Evolutionary conservation across 1,140 invertebrate species (phyloP), one percentile per base, ranked within the genome.

Genomic region (Pollicipes pollicipes): DNA sequence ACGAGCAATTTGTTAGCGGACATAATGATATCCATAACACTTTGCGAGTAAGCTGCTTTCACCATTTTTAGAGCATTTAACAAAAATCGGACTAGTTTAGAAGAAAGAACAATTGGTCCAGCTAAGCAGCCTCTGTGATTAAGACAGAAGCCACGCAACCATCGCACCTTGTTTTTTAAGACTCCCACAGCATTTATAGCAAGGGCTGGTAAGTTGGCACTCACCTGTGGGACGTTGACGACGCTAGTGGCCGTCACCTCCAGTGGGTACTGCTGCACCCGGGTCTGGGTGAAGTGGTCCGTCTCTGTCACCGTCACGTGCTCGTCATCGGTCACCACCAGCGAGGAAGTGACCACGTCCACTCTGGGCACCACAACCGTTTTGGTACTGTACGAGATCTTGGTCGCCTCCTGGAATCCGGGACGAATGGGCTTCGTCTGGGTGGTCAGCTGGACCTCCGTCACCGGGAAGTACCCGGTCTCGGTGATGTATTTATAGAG

Each of bases 401-500:
- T 58, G 45, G 45, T 58, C 45, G 13, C 45, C 45, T 58, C 45
- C 2, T 21, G 45, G 45, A 21, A 58, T 21, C 24, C 45, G 8
- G 45, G 45, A 2, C 45, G 45, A 10, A 21, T 21, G 13, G 45
- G 3, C 45, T 58, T 71, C 1, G 74, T 75, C 32, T 73, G 70
- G 66, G 74, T 74, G 69, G 73, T 73, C 70, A 74, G 74, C 70
- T 73, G 73, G 0, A 75, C 74, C 17, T 73, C 74, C 2, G 74
- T 75, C 13, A 73, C 74, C 26, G 74, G 74, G 69, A 74, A 75
- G 70, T 74, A 73, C 30, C 72, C 69, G 27, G 72, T 74, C 72
- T 75, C 74, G 28, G 74, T 74, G 66, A 75, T 68, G 73, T 75
- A 75, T 70, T 75, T 75, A 72, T 75, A 75, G 28, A 75, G 72